These are phyloP conservation scores for Perca flavescens DNA, from an alignment of 2,113 vertebrate genomes.

Conservation along the genomic window DNA sequence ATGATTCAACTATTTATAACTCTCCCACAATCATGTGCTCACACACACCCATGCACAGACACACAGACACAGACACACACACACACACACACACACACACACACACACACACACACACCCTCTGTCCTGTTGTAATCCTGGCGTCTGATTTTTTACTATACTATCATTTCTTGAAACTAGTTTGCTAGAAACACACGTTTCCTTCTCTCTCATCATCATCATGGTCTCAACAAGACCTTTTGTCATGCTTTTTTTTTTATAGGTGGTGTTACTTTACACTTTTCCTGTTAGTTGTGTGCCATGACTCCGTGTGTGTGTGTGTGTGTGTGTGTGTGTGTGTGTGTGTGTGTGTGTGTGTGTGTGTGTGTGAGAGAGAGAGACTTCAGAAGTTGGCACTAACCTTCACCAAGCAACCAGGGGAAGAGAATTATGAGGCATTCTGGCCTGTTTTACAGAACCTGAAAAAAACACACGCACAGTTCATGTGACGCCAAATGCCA, in stretches of 20 bases:
- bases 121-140: constrained; percentile 37
- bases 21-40: constrained; percentile 25
- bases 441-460: constrained; percentile 70
- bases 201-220: not conserved
- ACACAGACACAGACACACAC: constrained; percentile 28
- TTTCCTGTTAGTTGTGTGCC: constrained; percentile 47
- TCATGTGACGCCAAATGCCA: constrained; percentile 72
- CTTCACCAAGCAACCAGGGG: constrained; percentile 39
- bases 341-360: not conserved
- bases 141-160: constrained; percentile 45
- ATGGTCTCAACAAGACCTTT: constrained; percentile 40
- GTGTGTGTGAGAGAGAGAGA: not conserved
- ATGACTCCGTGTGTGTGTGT: constrained; percentile 28
- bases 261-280: constrained; percentile 64
- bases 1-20: constrained; percentile 81
- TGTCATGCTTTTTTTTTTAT: constrained; percentile 37
- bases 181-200: constrained; percentile 18
- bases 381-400: constrained; percentile 51
- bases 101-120: constrained; percentile 14
- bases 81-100: too few relatives aligned
- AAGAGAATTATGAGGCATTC: constrained; percentile 73
- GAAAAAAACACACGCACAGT: constrained; percentile 66
- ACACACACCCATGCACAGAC: not conserved
- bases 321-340: constrained; percentile 30
- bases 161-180: constrained; percentile 36